Evolutionary conservation across 2,888 invertebrate genomes (phyloP).

Genomic region (Drosophila flavopinicola): DNA sequence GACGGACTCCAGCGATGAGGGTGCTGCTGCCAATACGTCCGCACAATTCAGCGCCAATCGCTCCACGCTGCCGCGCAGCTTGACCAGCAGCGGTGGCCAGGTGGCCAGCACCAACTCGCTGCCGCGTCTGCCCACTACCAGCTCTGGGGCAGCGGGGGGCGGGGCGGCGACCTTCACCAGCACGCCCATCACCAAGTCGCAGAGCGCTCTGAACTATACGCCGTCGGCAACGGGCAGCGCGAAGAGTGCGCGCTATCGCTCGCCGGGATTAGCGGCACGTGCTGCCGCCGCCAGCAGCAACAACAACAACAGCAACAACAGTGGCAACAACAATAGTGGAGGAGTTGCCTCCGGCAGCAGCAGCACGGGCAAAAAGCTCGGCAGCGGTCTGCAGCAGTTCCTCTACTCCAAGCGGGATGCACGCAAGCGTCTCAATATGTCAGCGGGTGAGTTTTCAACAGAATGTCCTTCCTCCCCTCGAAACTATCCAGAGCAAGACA

Average conservation of each 20-base stretch:
- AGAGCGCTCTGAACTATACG: slow-evolving; percentile 85
- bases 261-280: slow-evolving; percentile 88
- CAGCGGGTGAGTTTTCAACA: slow-evolving; percentile 87
- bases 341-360: slow-evolving; percentile 20
- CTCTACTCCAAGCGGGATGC: slow-evolving; percentile 87
- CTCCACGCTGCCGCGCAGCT: slow-evolving; percentile 88
- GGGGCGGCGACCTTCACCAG: slow-evolving; percentile 71
- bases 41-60: slow-evolving; percentile 85
- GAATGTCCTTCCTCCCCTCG: background rate
- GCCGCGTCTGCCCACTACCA: slow-evolving; percentile 89
- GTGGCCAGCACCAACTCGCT: slow-evolving; percentile 89
- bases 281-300: slow-evolving; percentile 77
- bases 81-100: slow-evolving; percentile 85
- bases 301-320: slow-evolving; percentile 82
- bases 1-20: slow-evolving; percentile 77
- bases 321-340: slow-evolving; percentile 73
- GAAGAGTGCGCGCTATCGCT: slow-evolving; percentile 94
- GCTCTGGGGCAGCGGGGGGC: slow-evolving; percentile 60
- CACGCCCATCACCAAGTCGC: slow-evolving; percentile 87
- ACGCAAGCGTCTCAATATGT: slow-evolving; percentile 85
- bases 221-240: slow-evolving; percentile 86
- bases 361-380: slow-evolving; percentile 87
- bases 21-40: slow-evolving; percentile 63
- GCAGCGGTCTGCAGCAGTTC: slow-evolving; percentile 87
- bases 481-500: slow-evolving; percentile 7